Evolutionary conservation across 2,113 vertebrate species (phyloP).

Genomic region (Hepsetus odoe): DNA sequence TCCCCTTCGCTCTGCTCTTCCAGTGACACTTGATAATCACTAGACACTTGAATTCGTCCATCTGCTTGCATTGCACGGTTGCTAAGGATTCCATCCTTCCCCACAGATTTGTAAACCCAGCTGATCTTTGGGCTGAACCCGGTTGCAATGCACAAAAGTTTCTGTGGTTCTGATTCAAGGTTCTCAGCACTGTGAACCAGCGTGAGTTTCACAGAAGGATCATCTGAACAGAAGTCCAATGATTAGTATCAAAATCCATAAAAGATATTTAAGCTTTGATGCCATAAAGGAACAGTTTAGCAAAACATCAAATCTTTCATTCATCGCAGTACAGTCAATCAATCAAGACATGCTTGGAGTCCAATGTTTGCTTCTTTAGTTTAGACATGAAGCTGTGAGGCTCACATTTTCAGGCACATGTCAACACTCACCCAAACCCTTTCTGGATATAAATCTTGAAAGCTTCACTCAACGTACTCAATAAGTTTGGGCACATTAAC

Average conservation of each 20-base stretch:
- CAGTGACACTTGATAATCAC: conserved; percentile 53
- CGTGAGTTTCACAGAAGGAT: conserved; percentile 62
- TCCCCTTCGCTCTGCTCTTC: conserved; percentile 63
- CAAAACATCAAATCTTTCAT: too few relatives aligned
- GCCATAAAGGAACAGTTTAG: neutral
- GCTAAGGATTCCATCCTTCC: neutral
- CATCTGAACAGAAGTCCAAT: conserved; percentile 42
- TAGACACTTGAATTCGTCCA: conserved; percentile 58
- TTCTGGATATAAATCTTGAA: too few relatives aligned
- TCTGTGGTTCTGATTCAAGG: conserved; percentile 40
- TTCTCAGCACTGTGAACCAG: conserved; percentile 34
- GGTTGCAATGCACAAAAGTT: conserved; percentile 60
- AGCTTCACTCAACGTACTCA: too few relatives aligned
- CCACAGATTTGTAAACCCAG: conserved; percentile 52
- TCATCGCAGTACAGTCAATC: too few relatives aligned
- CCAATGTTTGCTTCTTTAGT: too few relatives aligned
- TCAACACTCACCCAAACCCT: too few relatives aligned
- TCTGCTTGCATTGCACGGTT: conserved; percentile 49
- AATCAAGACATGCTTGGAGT: too few relatives aligned
- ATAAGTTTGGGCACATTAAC: too few relatives aligned
- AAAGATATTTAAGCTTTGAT: neutral
- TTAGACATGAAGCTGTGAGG: too few relatives aligned
- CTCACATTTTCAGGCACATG: too few relatives aligned
- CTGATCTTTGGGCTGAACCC: conserved; percentile 68
- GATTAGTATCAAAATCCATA: neutral